Evolutionary conservation across 1,140 invertebrate species (phyloP).

Genomic region (Aphaenogaster floridana): DNA sequence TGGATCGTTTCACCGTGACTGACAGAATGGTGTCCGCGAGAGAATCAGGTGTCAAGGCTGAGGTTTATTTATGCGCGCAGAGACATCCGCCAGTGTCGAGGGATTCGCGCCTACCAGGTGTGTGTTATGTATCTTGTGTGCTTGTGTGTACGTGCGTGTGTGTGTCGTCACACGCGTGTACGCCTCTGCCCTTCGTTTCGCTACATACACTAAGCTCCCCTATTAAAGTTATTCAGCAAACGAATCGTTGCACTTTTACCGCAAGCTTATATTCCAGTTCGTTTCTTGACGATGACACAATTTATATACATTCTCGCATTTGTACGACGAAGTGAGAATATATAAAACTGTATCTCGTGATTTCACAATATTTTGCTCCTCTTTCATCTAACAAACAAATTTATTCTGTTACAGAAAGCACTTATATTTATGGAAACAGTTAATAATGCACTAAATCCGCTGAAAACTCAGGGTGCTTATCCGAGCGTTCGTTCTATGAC

Average conservation of each 20-base stretch:
- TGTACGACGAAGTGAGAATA: neutral
- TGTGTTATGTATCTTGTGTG: neutral
- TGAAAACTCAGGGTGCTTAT: neutral
- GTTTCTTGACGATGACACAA: neutral
- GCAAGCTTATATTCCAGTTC: neutral
- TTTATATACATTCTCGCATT: neutral
- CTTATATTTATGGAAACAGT: conserved; percentile 4
- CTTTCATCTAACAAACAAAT: neutral
- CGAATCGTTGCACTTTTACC: conserved; percentile 10
- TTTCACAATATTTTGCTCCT: neutral
- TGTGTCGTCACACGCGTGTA: neutral
- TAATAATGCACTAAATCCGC: conserved; percentile 15
- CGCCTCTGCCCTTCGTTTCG: neutral
- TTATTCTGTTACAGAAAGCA: conserved; percentile 4
- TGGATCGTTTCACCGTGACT: conserved; percentile 50
- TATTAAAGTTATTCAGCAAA: conserved; percentile 14
- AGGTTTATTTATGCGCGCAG: conserved; percentile 62
- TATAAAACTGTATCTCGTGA: neutral
- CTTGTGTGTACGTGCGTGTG: no score
- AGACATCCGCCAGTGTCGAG: conserved; percentile 5
- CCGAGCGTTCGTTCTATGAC: neutral
- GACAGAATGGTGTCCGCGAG: conserved; percentile 50
- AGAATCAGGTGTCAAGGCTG: conserved; percentile 72
- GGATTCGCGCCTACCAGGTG: conserved; percentile 15
- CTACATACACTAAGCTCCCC: neutral